Evolutionary conservation across 2,113 vertebrate genomes (phyloP), one percentile per base, ranked within the genome.

Genomic region (Carassius carassius): DNA sequence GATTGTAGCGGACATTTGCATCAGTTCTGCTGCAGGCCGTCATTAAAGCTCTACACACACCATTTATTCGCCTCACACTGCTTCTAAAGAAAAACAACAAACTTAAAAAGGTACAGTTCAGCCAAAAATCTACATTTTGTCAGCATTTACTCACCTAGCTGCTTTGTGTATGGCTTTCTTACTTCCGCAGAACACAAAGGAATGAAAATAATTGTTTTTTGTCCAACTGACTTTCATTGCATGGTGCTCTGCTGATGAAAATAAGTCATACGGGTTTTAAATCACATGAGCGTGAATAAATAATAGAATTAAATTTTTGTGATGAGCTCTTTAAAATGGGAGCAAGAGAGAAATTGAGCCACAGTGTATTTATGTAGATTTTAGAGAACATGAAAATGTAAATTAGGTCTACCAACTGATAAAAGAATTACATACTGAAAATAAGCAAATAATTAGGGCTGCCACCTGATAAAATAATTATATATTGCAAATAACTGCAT

Each of bases 31-130:
- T 81, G 78, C 62, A 81, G 62, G 78, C 41, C 13, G 16, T 32
- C 78, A 69, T 81, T 81, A 81, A 51, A 81, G 62, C 62, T 11
- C 41, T 65, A 67, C 23, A 81, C 44, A 81, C 79, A 65, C 78
- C 78, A 81, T 81, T 65, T 80, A 80, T 65, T 65, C 37, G 47
- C 23, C 25, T 21, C 37, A 67, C 41, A 81, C 23, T 67, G 37
- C 60, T 29, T 49, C 37, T 81, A 5, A 5, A 81, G 25, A 81
- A 47, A 44, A 79, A 79, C 35, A 49, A 74, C 72, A 23, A 6
- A 37, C 29, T 60, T 32, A 60, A 63, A 60, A 63, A 79, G 58
- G 19, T 16, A 63, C 56, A 47, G 72, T 74, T n/a, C 11, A 47
- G 5, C 5, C 13, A 49, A 74, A 25, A 73, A 23, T 47, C 21